Evolutionary conservation across 2,797 vertebrate genomes (phyloP), one percentile per base, ranked within the genome.

Genomic region (Crenuchus spilurus): DNA sequence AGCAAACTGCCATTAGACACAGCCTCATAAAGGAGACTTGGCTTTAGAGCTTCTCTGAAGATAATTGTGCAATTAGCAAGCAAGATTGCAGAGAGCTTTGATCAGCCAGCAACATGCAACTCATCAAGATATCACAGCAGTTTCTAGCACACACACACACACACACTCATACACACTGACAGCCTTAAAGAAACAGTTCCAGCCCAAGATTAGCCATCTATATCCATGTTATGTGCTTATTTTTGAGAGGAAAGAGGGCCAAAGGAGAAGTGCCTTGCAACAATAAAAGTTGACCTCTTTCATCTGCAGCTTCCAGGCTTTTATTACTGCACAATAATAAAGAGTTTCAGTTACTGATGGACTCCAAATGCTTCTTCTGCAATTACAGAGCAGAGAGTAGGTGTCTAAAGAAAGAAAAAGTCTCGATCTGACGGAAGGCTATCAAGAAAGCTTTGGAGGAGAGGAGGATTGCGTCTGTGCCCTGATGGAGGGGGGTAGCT

Each of bases 291-390:
- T 93, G 92, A 91, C 91, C 91, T 64, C 87, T 95, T 95, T 95
- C 94, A 96, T 95, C 94, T 96, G 92, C 88, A 92, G 93, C 93
- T 91, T 92, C 91, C 93, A 92, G 92, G 93, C 91, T 83, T 92
- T 94, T 94, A 96, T 96, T 95, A 94, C 92, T 94, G 92, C 92
- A 92, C 94, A 94, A 95, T 94, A 94, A 94, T 94, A 95, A 92
- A 89, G 94, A 94, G 93, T 92, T 86, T 94, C 89, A 92, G 92
- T 95, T 95, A 94, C 94, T 95, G 94, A 95, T 95, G 94, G 92
- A 92, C 94, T 93, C 93, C 94, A 93, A 94, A 94, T 93, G 92
- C 88, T 92, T 94, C 92, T 93, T 93, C 94, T 92, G 91, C 92
- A 91, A 94, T 94, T 92, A 78, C 51, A 60, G 42, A 41, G 60